Conservation (phyloP, 2,797 vertebrate genomes). For the Notolabrus celidotus region DNA sequence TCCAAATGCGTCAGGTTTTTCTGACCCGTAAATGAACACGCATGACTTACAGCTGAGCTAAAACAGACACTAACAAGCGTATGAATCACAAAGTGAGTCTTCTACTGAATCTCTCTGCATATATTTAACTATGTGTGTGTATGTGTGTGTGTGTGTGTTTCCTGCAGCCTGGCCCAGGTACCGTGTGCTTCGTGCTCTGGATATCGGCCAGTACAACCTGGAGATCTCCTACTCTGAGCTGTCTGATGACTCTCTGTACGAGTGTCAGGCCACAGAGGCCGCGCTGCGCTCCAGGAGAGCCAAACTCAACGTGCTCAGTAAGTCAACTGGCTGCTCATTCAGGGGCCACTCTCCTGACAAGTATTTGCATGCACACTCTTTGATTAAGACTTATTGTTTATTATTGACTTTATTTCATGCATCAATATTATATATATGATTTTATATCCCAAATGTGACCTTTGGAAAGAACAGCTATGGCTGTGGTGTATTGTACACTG, state of each 20-base stretch:
- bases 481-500: too few relatives aligned
- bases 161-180: conserved; percentile 93
- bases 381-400: too few relatives aligned
- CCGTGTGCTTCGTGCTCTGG: conserved; percentile 88
- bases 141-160: conserved; percentile 17
- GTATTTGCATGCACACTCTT: too few relatives aligned
- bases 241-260: conserved; percentile 93
- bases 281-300: conserved; percentile 93
- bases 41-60: conserved; percentile 1
- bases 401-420: too few relatives aligned
- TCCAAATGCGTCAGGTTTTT: conserved; percentile 7
- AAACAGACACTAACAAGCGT: not conserved
- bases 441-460: too few relatives aligned
- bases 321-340: conserved; percentile 57
- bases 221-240: conserved; percentile 92
- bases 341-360: not conserved
- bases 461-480: too few relatives aligned
- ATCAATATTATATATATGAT: too few relatives aligned
- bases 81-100: conserved; percentile 4
- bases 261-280: conserved; percentile 96
- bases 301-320: conserved; percentile 94
- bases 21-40: conserved; percentile 26
- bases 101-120: not conserved
- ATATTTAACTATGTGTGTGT: conserved; percentile 22
- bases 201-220: conserved; percentile 94